These are phyloP conservation scores for Stenchaetothrips biformis DNA, from an alignment of 2,888 invertebrate species.

Conservation along the genomic window DNA sequence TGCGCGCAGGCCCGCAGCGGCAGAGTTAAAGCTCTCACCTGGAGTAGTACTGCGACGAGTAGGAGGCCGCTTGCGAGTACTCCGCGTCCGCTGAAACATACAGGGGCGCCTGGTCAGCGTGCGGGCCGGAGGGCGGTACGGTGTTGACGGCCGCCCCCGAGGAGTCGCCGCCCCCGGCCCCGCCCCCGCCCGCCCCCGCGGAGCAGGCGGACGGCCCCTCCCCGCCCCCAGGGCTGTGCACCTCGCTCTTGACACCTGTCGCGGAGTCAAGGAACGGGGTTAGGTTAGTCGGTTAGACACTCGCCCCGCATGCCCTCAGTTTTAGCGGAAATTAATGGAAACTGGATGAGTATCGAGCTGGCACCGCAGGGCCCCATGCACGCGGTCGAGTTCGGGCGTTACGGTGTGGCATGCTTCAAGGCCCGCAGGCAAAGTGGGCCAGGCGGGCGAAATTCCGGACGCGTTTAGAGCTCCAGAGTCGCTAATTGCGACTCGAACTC, in stretches of 20 bases:
- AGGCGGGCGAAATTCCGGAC: too few species aligned
- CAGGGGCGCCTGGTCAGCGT: constrained; percentile 13
- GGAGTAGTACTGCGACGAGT: constrained; percentile 15
- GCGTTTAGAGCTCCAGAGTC: too few species aligned
- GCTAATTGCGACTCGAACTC: too few species aligned
- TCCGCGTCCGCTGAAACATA: constrained; percentile 15
- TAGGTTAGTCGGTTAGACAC: background rate
- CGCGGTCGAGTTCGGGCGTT: too few species aligned
- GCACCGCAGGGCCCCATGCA: too few species aligned
- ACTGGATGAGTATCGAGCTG: too few species aligned
- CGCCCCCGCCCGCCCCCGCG: background rate
- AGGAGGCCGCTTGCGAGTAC: constrained; percentile 7
- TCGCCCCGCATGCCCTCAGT: background rate
- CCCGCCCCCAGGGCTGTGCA: constrained; percentile 9
- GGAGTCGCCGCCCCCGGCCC: background rate
- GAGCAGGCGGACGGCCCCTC: background rate
- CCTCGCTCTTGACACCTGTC: constrained; percentile 19
- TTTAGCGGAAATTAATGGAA: too few species aligned
- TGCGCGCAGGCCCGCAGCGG: background rate
- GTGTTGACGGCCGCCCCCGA: background rate
- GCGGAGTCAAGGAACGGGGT: background rate
- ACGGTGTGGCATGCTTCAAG: too few species aligned
- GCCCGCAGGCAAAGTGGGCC: too few species aligned
- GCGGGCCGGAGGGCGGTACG: background rate
- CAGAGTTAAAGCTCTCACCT: background rate